Percentiles rank a stretch among this genome's conserved stretches.
phyloP scores from a whole-genome alignment of 1,140 invertebrate species.

The Bombus superbus region DNA sequence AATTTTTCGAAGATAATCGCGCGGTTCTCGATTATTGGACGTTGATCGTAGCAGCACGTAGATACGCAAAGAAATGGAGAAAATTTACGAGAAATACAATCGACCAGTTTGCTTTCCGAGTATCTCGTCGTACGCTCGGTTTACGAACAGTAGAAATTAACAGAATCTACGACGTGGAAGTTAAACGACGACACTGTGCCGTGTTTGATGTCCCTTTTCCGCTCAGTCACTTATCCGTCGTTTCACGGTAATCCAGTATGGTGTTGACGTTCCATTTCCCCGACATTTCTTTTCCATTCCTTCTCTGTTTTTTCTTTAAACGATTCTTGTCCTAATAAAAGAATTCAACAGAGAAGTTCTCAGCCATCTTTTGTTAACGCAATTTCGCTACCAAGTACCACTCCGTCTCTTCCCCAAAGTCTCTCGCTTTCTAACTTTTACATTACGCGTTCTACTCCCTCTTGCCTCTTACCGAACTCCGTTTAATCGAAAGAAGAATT shows the following conservation, averaged over 20 bases:
- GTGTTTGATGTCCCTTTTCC: not conserved
- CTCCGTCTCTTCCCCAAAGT: not conserved
- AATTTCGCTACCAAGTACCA: too few relatives aligned
- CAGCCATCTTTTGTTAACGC: not conserved
- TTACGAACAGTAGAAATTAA: not conserved
- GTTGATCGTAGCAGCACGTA: too few relatives aligned
- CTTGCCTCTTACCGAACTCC: not conserved
- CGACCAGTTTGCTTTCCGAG: too few relatives aligned
- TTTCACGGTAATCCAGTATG: not conserved
- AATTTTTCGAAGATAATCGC: too few relatives aligned
- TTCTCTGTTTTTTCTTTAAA: slow-evolving; percentile 1
- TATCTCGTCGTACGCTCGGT: too few relatives aligned
- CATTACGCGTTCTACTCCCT: too few relatives aligned
- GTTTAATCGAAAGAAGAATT: not conserved
- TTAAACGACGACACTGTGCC: too few relatives aligned
- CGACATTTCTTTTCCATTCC: slow-evolving; percentile 25
- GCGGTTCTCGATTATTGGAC: too few relatives aligned
- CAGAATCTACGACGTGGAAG: not conserved
- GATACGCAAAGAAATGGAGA: too few relatives aligned
- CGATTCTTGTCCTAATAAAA: not conserved
- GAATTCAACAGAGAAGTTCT: not conserved
- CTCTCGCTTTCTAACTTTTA: not conserved
- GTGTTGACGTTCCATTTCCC: slow-evolving; percentile 30
- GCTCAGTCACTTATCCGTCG: not conserved
- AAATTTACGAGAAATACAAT: too few relatives aligned